Evolutionary conservation across 2,113 vertebrate species (phyloP).

Genomic region (Pelodiscus sinensis): DNA sequence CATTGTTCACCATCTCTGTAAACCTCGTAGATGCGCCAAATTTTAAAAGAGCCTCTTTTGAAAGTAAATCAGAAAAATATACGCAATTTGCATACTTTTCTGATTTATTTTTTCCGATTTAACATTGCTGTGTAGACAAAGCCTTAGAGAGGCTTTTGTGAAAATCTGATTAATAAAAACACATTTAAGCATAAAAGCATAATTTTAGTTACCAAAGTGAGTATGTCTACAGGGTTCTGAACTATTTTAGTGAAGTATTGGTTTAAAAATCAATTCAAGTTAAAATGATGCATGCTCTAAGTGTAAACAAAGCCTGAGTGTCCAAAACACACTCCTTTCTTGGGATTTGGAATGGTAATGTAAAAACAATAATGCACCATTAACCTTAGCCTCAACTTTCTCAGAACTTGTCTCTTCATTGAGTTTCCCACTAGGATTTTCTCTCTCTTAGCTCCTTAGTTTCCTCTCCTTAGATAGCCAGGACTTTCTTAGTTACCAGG

Average conservation of each 20-base stretch:
- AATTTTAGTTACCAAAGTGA: rapidly evolving
- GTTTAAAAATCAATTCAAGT: not conserved
- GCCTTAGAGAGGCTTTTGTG: not conserved
- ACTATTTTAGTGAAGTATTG: rapidly evolving
- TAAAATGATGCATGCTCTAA: rapidly evolving
- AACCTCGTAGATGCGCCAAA: no score
- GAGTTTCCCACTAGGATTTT: not conserved
- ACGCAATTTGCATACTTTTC: not conserved
- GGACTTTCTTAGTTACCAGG: not conserved
- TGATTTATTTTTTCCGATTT: no score
- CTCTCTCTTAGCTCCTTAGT: not conserved
- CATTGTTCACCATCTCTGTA: no score
- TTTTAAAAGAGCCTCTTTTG: no score
- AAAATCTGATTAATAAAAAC: not conserved
- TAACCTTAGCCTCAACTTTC: not conserved
- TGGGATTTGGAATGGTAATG: not conserved
- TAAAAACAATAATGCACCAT: rapidly evolving
- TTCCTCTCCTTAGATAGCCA: not conserved
- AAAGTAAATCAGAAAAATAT: no score
- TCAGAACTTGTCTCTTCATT: not conserved
- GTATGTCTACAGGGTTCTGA: rapidly evolving
- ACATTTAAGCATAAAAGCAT: not conserved
- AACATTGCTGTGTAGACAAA: no score
- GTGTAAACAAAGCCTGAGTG: not conserved
- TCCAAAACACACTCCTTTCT: rapidly evolving